Evolutionary conservation across 2,888 invertebrate species (phyloP), one percentile per base, ranked within the genome.

Genomic region (Cosmopolites sordidus): DNA sequence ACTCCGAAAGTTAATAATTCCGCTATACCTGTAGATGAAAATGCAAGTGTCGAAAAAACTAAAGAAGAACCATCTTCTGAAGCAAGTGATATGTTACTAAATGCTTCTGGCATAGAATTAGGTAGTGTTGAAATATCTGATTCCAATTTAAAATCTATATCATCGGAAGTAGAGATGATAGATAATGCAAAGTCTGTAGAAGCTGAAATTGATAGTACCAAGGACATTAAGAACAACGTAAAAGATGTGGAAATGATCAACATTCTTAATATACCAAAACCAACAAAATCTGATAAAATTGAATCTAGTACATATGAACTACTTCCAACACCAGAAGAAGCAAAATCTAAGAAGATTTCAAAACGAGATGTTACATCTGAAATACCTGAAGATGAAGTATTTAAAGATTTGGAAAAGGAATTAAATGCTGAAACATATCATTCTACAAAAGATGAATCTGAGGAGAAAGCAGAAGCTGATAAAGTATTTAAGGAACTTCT

Each of bases 401-500:
- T 71, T 39, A 64, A 64, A 43, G 64, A 69, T 53, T 54, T 71
- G 3, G 62, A 69, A 38, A 57, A 60, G 5, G 72, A 72, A 60
- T 50, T 71, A 15, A 64, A 62, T 9, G 58, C 54, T 1, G 61
- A 69, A 17, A 62, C 61, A 3, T 51, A 53, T 1, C 59, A 61
- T 4, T 58, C 50, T 27, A 63, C 60, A 2, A 48, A 62, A 51
- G 61, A 48, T 14, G 54, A 54, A 5, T 62, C 63, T 43, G 64
- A 69, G 18, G 68, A 69, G 49, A 62, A 67, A 38, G 56, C 61
- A 37, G 69, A 71, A 59, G 67, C 69, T 1, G 64, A 69, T 16
- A 57, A 56, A 9, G 69, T 72, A 18, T 73, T 73, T 50, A 65
- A 67, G 48, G 70, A 72, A 41, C 59, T 73, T 12, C 44, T 70